Base-by-base conservation (phyloP, 2,888 invertebrate species). In the Eulithis prunata region DNA sequence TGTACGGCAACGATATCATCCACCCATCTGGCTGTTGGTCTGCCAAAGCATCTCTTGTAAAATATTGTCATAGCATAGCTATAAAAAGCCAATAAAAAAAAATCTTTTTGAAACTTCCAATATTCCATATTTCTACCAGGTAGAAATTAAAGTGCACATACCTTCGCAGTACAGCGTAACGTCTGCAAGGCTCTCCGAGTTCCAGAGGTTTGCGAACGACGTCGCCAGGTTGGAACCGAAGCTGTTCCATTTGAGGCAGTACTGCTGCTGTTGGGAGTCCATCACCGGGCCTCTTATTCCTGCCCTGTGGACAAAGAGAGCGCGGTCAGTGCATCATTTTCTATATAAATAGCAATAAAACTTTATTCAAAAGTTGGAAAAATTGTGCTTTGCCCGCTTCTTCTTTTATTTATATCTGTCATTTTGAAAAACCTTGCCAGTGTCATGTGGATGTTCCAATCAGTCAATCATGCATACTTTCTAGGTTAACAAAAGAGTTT, bases 231-330 rank as follows among this genome's bases (percentile, higher is more conserved):
- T 98, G 85, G 96, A 97, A 89, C 97, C 97, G 93, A 97, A 98
- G 94, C 97, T 97, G 95, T 97, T 98, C 98, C 98, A 98, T 95
- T 98, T 97, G 84, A 98, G 95, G 95, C 97, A 97, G 94, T 97
- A 98, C 94, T 98, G 97, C 94, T 97, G 98, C 95, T 97, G 98
- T 94, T 97, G 97, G 89, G 97, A 96, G 95, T 97, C 97, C 97
- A 97, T 97, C 94, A 96, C 96, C 95, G 94, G 95, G 94, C 94
- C 93, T 94, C 94, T 93, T 94, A 94, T 94, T 91, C 94, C 93
- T 94, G 94, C 94, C 94, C 95, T 95, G 94, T 75, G 93, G 92
- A 81, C 80, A 80, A 74, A 72, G 70, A 73, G 70, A 32, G 62
- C 63, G 12, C 61, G 58, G 64, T 75, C 45, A 70, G 63, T 60